phyloP scores from a whole-genome alignment of 2,797 vertebrate species.

The Apogon talboti region DNA sequence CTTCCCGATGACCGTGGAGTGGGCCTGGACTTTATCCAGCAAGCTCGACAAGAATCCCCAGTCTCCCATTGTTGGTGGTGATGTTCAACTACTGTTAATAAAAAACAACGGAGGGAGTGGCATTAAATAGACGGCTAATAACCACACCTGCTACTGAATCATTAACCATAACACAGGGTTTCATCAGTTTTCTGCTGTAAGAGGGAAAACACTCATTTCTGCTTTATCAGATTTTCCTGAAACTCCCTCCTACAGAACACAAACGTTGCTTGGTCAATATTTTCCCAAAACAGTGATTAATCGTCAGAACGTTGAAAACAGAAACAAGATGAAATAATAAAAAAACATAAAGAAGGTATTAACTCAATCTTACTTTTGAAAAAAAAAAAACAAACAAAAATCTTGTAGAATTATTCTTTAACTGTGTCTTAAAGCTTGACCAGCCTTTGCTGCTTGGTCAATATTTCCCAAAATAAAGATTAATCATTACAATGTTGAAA shows the following conservation, averaged over 20 bases:
- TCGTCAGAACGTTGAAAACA: slow-evolving; percentile 5
- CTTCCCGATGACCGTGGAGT: slow-evolving; percentile 94
- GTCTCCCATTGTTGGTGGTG: slow-evolving; percentile 88
- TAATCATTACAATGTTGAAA: no score
- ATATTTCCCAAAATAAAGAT: no score
- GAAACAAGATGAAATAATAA: no score
- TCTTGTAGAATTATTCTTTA: no score
- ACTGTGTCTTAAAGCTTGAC: no score
- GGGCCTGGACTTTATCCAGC: slow-evolving; percentile 93
- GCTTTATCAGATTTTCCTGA: background rate
- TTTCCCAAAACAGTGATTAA: no score
- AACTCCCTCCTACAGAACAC: no score
- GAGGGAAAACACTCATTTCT: slow-evolving; percentile 9
- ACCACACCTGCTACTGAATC: slow-evolving; percentile 14
- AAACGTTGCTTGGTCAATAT: no score
- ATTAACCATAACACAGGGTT: slow-evolving; percentile 34
- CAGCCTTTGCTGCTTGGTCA: no score
- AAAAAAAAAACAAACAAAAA: no score
- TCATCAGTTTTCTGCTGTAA: slow-evolving; percentile 18
- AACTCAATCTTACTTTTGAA: no score
- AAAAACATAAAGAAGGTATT: no score
- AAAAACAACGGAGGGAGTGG: slow-evolving; percentile 12
- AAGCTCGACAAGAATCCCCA: slow-evolving; percentile 92
- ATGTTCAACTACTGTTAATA: slow-evolving; percentile 24
- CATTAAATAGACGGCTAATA: background rate